Percentiles rank a stretch among this genome's conserved stretches.
These are phyloP conservation scores for Drosophila anomalata DNA, from an alignment of 2,888 invertebrate species.

Conservation along the genomic window DNA sequence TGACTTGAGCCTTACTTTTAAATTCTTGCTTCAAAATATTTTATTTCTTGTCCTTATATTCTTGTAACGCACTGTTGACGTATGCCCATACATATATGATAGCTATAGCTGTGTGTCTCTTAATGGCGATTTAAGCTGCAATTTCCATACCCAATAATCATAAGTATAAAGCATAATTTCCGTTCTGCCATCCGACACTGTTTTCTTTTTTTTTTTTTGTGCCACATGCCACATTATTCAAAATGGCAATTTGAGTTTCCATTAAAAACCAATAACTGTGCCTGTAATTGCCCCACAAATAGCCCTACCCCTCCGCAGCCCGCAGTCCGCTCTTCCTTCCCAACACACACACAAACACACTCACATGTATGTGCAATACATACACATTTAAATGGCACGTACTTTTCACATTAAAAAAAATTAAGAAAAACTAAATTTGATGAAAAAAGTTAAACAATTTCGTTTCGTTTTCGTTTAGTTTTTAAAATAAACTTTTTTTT, in stretches of 20 bases:
- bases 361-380: background rate
- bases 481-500: background rate
- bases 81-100: slow-evolving; percentile 19
- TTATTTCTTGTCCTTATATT: background rate
- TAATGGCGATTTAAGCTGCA: slow-evolving; percentile 33
- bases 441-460: slow-evolving; percentile 11
- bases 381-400: slow-evolving; percentile 11
- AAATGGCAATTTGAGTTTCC: slow-evolving; percentile 16
- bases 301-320: background rate
- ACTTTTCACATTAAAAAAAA: slow-evolving; percentile 28
- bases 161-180: slow-evolving; percentile 29
- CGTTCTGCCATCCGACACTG: slow-evolving; percentile 9
- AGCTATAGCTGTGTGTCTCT: background rate
- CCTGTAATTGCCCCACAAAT: slow-evolving; percentile 21
- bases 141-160: slow-evolving; percentile 37
- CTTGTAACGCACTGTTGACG: slow-evolving; percentile 16
- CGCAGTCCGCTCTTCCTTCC: background rate
- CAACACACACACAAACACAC: background rate
- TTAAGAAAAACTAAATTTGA: background rate
- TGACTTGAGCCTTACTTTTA: no score
- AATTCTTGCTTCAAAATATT: no score
- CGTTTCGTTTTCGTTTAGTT: slow-evolving; percentile 4
- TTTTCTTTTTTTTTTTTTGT: background rate
- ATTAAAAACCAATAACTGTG: slow-evolving; percentile 30
- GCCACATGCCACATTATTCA: slow-evolving; percentile 16